Percentiles rank a stretch among this genome's conserved stretches.
Evolutionary conservation across 1,140 invertebrate genomes (phyloP).

Genomic region (Agraylea sexmaculata): DNA sequence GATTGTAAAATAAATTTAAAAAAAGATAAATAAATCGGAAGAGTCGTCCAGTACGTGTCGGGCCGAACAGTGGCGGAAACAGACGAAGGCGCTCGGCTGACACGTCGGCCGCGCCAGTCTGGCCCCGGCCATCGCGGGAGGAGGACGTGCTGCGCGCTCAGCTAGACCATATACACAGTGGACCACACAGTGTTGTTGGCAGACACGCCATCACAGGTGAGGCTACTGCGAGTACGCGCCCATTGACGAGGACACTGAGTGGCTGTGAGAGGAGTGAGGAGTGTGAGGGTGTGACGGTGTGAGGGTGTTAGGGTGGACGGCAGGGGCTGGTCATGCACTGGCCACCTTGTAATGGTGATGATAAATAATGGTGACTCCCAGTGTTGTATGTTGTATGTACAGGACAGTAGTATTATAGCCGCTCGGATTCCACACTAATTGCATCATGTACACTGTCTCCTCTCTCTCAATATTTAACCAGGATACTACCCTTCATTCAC

Average conservation of each 20-base stretch:
- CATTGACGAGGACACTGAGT: too few relatives aligned
- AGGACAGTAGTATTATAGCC: neutral
- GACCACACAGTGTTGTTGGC: constrained; percentile 1
- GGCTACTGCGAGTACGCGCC: neutral
- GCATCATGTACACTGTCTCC: too few relatives aligned
- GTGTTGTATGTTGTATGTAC: neutral
- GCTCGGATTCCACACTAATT: neutral
- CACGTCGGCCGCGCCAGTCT: neutral
- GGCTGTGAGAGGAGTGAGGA: neutral
- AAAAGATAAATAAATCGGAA: too few relatives aligned
- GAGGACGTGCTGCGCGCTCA: too few relatives aligned
- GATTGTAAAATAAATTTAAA: too few relatives aligned
- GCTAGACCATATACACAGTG: too few relatives aligned
- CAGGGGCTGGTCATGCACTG: constrained; percentile 2
- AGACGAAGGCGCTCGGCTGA: neutral
- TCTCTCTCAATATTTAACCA: too few relatives aligned
- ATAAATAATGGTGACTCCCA: neutral
- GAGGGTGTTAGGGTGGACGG: neutral
- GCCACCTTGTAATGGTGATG: neutral
- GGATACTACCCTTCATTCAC: too few relatives aligned
- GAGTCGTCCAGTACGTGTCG: too few relatives aligned
- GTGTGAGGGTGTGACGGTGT: neutral
- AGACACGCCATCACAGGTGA: neutral
- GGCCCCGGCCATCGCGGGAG: too few relatives aligned
- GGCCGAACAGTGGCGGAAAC: neutral